Base-by-base conservation (phyloP, 2,113 vertebrate genomes). In the Dipodomys ordii region DNA sequence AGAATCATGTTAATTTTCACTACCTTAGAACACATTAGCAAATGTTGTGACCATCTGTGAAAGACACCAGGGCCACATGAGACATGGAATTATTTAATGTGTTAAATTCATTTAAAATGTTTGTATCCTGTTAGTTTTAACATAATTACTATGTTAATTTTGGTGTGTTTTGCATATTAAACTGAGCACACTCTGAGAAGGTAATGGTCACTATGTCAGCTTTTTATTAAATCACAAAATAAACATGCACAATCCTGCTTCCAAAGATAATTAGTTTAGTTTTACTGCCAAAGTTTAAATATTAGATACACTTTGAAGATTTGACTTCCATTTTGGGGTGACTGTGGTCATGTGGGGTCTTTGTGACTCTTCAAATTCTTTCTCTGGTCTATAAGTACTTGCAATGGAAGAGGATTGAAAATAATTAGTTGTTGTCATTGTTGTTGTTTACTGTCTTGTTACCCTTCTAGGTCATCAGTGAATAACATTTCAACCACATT, bases 161-260 rank as follows among this genome's bases (percentile, higher is more conserved):
- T 95, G 96, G 80, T 97, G 94, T 97, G 95, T 68, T 96, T 97
- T 98, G 96, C 97, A 97, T 98, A 97, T 98, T 98, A 97, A 98
- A 80, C 16, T 6, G 93, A 94, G 64, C 92, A 23, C 91, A 94
- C 97, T 96, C 95, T 97, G 97, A 96, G 84, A 97, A 95, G 94
- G 92, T 98, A 98, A 98, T 98, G 97, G 97, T 96, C n/a, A 0
- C 86, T 57, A 62, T 98, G 96, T 98, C 97, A 98, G 95, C 94
- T 97, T 97, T 98, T 98, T 98, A 98, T 98, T 98, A 97, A 98
- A 97, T 93, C 97, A 95, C 96, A 98, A 96, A 98, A 98, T 98
- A 98, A 98, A 97, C 93, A 97, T 0, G n/a, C 91, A 97, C 93
- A 98, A 95, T 96, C 93, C 92, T 97, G 0, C 94, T 95, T 95